Evolutionary conservation across 2,113 vertebrate genomes (phyloP).

Genomic region (Nibea coibor): DNA sequence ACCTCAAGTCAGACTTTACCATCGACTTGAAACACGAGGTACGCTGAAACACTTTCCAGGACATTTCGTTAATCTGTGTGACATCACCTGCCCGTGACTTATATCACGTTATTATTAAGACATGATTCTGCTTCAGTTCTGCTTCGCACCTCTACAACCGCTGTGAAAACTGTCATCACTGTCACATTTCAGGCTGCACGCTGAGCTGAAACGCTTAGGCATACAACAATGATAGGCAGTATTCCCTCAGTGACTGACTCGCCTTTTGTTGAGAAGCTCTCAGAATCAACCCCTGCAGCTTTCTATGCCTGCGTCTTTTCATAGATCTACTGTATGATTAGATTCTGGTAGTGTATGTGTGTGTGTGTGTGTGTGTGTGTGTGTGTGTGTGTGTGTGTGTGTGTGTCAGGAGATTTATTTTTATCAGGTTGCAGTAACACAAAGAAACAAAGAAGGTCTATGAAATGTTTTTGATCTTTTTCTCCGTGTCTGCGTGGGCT

Average conservation of each 20-base stretch:
- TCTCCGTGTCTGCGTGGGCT: too few species aligned
- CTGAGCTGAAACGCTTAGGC: constrained; percentile 3
- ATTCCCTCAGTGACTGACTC: not conserved
- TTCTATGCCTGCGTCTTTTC: not conserved
- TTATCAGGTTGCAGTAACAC: too few species aligned
- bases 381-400: too few species aligned
- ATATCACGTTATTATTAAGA: not conserved
- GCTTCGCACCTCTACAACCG: not conserved
- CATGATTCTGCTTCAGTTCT: not conserved
- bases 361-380: not conserved
- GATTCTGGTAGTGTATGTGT: not conserved
- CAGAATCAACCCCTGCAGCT: not conserved
- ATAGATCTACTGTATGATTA: not conserved
- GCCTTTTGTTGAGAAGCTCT: constrained; percentile 8
- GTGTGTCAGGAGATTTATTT: not conserved
- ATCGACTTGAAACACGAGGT: constrained; percentile 96
- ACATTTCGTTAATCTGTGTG: not conserved
- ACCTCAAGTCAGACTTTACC: constrained; percentile 92
- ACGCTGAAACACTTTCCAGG: constrained; percentile 42
- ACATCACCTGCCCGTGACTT: not conserved
- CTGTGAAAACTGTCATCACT: not conserved
- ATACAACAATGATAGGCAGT: not conserved
- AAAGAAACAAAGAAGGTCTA: too few species aligned
- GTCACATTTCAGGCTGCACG: not conserved
- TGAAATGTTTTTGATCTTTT: too few species aligned